Percentiles rank a stretch among this genome's conserved stretches.
Conservation (phyloP, 2,113 vertebrate genomes). For the Pangasianodon gigas region DNA sequence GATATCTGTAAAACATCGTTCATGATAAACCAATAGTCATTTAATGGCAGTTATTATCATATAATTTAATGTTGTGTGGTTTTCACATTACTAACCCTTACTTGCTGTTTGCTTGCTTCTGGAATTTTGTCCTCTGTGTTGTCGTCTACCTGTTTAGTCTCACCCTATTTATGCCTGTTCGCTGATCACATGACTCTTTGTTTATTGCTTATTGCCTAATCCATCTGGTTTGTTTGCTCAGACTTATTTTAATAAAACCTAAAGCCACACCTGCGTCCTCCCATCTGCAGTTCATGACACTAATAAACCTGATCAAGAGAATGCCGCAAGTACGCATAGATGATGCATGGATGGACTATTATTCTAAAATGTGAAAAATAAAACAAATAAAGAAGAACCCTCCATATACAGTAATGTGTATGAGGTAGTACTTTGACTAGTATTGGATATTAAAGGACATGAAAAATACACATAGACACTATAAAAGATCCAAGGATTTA, state of each 20-base stretch:
- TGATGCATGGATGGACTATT: not conserved
- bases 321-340: not conserved
- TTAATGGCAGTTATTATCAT: not conserved
- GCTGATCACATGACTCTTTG: not conserved
- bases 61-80: not conserved
- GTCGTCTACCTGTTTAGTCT: not conserved
- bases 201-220: constrained; percentile 26
- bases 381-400: not conserved
- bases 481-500: constrained; percentile 1
- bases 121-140: not conserved
- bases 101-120: not conserved
- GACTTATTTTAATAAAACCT: constrained; percentile 17
- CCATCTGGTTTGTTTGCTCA: constrained; percentile 12
- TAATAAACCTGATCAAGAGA: not conserved
- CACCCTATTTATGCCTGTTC: not conserved
- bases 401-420: not conserved
- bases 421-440: not conserved
- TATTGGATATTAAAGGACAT: not conserved
- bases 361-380: not conserved
- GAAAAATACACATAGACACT: not conserved
- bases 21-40: not conserved
- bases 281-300: constrained; percentile 21
- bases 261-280: constrained; percentile 11
- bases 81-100: not conserved
- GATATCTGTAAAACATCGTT: not conserved